phyloP scores from a whole-genome alignment of 2,113 vertebrate genomes.

The Merops nubicus region DNA sequence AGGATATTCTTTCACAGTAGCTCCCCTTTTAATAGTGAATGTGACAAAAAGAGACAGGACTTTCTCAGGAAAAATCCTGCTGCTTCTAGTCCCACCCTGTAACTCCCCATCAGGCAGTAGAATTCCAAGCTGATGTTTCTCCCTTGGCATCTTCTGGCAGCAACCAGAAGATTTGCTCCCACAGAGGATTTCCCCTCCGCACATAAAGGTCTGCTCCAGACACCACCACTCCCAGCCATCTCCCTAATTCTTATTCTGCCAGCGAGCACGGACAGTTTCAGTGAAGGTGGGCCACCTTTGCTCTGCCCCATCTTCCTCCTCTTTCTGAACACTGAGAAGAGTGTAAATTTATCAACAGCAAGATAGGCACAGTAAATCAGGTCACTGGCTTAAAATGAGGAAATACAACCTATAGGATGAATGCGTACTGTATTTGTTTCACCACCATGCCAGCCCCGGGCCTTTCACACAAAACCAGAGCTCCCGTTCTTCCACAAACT shows the following conservation, averaged over 20 bases:
- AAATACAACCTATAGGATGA: not conserved
- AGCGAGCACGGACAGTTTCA: not conserved
- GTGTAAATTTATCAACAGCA: not conserved
- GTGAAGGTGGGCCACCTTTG: not conserved
- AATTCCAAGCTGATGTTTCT: not conserved
- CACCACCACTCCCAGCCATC: not conserved
- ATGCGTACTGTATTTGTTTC: not conserved
- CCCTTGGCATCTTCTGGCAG: not conserved
- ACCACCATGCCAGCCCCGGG: not conserved
- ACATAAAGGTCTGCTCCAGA: not conserved
- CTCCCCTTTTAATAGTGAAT: not conserved
- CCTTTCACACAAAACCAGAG: not conserved
- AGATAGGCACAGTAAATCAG: not conserved
- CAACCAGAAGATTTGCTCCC: not conserved
- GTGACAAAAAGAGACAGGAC: not conserved
- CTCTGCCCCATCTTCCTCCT: not conserved
- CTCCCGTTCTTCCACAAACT: not conserved
- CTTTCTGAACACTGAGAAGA: not conserved
- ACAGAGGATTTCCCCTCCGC: not conserved
- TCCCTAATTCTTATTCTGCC: not conserved
- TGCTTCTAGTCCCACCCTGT: not conserved
- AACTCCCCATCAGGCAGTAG: not conserved
- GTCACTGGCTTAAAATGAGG: not conserved
- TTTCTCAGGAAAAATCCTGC: not conserved
- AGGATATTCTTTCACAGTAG: not conserved